These are phyloP conservation scores for Meiosimyza decipiens DNA, from an alignment of 2,888 invertebrate genomes.

Conservation along the genomic window DNA sequence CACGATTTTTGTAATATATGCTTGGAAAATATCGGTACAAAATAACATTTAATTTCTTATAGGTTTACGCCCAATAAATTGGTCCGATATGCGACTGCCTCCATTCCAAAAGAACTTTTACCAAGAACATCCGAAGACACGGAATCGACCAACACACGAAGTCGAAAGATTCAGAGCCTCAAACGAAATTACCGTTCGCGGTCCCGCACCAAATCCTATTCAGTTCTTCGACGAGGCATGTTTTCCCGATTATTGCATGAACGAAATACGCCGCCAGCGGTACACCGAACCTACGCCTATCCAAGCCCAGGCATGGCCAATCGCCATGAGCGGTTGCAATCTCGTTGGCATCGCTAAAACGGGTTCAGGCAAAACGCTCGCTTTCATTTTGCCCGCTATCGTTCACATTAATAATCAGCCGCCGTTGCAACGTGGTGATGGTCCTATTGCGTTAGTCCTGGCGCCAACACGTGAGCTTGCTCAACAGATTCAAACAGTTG, in stretches of 20 bases:
- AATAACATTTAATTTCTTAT: slow-evolving; percentile 21
- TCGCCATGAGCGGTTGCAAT: slow-evolving; percentile 83
- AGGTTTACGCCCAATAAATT: slow-evolving; percentile 70
- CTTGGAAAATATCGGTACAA: neutral
- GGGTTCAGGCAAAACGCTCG: slow-evolving; percentile 84
- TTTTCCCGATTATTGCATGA: slow-evolving; percentile 80
- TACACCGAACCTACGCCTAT: slow-evolving; percentile 84
- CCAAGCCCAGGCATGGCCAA: slow-evolving; percentile 89
- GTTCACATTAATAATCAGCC: slow-evolving; percentile 88
- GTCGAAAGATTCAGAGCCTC: slow-evolving; percentile 75
- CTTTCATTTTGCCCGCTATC: slow-evolving; percentile 84
- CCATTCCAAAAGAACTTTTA: slow-evolving; percentile 88
- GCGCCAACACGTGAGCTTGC: slow-evolving; percentile 84
- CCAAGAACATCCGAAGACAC: slow-evolving; percentile 75
- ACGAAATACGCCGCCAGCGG: slow-evolving; percentile 73
- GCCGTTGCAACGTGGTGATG: slow-evolving; percentile 80
- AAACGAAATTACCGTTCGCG: slow-evolving; percentile 81
- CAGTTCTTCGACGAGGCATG: slow-evolving; percentile 82
- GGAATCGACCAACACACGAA: slow-evolving; percentile 73
- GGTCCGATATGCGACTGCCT: slow-evolving; percentile 70
- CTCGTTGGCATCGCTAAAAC: slow-evolving; percentile 89
- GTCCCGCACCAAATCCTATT: slow-evolving; percentile 80
- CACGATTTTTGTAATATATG: neutral
- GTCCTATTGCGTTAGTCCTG: slow-evolving; percentile 83
- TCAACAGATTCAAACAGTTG: slow-evolving; percentile 85